phyloP scores from a whole-genome alignment of 2,113 vertebrate genomes.

The Zosterops lateralis region DNA sequence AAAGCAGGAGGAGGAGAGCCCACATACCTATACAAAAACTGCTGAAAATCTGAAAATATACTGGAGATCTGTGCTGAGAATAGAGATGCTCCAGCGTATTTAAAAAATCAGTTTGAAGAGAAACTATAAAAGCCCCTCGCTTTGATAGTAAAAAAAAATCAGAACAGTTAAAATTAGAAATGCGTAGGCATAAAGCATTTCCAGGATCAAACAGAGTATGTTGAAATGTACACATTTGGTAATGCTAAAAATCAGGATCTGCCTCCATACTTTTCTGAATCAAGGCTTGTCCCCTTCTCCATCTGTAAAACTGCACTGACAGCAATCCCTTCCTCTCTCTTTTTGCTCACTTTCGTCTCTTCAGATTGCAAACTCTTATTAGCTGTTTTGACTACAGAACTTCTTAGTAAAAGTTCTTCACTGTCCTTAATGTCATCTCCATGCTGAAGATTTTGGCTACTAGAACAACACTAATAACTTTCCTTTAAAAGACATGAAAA shows the following conservation, averaged over 20 bases:
- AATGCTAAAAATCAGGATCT: conserved; percentile 22
- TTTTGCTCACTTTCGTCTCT: conserved; percentile 12
- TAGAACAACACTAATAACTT: background rate
- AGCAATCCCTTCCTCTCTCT: background rate
- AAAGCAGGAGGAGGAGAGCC: accelerated
- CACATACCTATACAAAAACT: background rate
- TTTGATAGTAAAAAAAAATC: conserved; percentile 40
- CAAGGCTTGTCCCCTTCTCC: background rate
- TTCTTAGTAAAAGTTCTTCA: background rate
- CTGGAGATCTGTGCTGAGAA: background rate
- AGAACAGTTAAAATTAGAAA: conserved; percentile 60
- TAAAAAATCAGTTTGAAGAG: background rate
- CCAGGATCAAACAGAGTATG: conserved; percentile 45
- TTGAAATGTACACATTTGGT: conserved; percentile 50
- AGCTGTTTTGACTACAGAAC: background rate
- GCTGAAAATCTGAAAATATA: background rate
- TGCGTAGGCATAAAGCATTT: conserved; percentile 27
- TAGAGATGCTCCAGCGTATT: background rate
- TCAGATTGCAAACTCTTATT: background rate
- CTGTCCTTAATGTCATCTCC: background rate
- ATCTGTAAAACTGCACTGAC: background rate
- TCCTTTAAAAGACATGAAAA: background rate
- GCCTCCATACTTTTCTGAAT: conserved; percentile 22
- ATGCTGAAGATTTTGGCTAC: background rate
- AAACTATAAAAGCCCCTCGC: background rate